Evolutionary conservation across 1,140 invertebrate genomes (phyloP).

Genomic region (Meteorus sp.): DNA sequence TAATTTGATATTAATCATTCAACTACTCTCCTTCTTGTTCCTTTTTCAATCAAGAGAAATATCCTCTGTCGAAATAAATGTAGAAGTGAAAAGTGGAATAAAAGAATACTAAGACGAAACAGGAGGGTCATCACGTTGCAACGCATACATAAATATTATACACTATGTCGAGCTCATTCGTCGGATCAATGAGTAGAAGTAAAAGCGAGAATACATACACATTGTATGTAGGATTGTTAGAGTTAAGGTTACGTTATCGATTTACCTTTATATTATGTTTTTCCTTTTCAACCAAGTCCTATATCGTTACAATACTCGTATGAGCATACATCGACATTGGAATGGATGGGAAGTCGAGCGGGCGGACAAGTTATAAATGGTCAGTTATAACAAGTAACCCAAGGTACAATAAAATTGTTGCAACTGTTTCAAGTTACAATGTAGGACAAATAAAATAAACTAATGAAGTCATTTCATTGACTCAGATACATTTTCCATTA

Average conservation of each 20-base stretch:
- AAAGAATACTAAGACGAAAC: conserved; percentile 6
- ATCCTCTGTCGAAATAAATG: background rate
- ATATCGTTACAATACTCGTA: conserved; percentile 20
- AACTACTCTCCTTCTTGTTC: too few species aligned
- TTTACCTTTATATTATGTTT: conserved; percentile 39
- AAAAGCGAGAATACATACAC: conserved; percentile 36
- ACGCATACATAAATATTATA: background rate
- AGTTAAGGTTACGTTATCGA: conserved; percentile 48
- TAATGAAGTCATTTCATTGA: too few species aligned
- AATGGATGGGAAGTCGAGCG: background rate
- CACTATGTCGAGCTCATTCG: conserved; percentile 25
- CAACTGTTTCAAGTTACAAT: conserved; percentile 2
- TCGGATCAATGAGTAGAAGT: conserved; percentile 34
- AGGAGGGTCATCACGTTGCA: background rate
- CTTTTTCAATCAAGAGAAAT: too few species aligned
- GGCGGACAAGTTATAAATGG: too few species aligned
- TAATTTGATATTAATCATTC: too few species aligned
- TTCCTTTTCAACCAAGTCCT: too few species aligned
- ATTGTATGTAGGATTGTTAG: conserved; percentile 29
- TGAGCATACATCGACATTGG: conserved; percentile 1
- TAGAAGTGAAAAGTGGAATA: conserved; percentile 19
- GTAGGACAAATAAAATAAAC: background rate
- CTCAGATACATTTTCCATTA: background rate
- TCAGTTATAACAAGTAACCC: background rate
- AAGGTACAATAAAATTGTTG: conserved; percentile 13